A percentile compares a stretch with the other conserved stretches of the same genome.
phyloP scores from a whole-genome alignment of 1,140 invertebrate species.

The Piezodorus guildinii region DNA sequence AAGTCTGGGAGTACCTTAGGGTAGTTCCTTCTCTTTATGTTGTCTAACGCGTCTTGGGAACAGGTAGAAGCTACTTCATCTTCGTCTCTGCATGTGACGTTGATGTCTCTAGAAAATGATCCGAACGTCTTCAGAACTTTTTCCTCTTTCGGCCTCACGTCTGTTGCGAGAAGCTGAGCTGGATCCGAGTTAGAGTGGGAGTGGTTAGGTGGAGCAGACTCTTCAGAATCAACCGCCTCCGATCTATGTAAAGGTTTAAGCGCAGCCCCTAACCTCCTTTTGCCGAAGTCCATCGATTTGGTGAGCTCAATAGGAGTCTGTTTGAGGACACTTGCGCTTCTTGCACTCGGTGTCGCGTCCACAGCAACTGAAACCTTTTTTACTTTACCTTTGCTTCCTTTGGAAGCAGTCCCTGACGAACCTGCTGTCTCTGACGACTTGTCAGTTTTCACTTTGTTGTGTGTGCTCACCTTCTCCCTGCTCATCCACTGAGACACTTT shows the following conservation, averaged over 20 bases:
- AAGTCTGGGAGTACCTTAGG: slow-evolving; percentile 70
- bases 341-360: slow-evolving; percentile 57
- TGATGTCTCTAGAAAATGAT: slow-evolving; percentile 42
- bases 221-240: slow-evolving; percentile 23
- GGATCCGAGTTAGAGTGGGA: slow-evolving; percentile 63
- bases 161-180: slow-evolving; percentile 3
- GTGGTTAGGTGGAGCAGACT: slow-evolving; percentile 33
- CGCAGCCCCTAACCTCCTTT: slow-evolving; percentile 9
- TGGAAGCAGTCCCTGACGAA: slow-evolving; percentile 20
- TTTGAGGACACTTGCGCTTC: slow-evolving; percentile 55
- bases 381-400: slow-evolving; percentile 24
- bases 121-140: slow-evolving; percentile 20
- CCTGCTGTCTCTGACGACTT: slow-evolving; percentile 18
- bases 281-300: slow-evolving; percentile 37
- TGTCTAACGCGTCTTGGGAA: slow-evolving; percentile 51
- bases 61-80: slow-evolving; percentile 32
- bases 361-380: slow-evolving; percentile 60
- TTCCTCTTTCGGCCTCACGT: background rate
- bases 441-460: slow-evolving; percentile 38
- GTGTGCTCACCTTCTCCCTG: slow-evolving; percentile 44
- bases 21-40: slow-evolving; percentile 62
- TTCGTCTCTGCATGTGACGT: slow-evolving; percentile 51
- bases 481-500: slow-evolving; percentile 78
- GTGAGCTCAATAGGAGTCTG: slow-evolving; percentile 61
- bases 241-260: slow-evolving; percentile 24